Percentiles rank a stretch among this genome's conserved stretches.
These are phyloP conservation scores for Natrix natrix DNA, from an alignment of 2,797 vertebrate species.

Conservation along the genomic window DNA sequence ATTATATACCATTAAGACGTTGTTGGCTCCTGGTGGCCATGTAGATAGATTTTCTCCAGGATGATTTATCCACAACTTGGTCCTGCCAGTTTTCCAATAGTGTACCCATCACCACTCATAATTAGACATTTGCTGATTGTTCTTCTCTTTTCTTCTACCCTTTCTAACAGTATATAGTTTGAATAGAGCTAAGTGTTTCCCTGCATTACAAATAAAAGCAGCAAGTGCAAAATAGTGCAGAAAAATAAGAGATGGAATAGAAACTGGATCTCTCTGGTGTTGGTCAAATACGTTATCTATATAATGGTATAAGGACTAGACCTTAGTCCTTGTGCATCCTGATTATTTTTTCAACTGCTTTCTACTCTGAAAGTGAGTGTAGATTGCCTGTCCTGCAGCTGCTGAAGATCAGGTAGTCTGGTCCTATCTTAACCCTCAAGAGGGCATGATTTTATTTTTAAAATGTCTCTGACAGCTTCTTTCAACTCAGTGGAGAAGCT, in stretches of 20 bases:
- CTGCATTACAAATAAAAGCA: neutral
- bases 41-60: neutral
- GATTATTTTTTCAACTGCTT: too few relatives aligned
- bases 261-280: too few relatives aligned
- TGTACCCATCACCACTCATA: neutral
- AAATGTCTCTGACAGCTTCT: too few relatives aligned
- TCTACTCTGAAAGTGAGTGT: too few relatives aligned
- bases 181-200: neutral
- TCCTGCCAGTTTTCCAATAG: neutral
- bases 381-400: too few relatives aligned
- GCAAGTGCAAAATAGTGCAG: neutral
- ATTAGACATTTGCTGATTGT: neutral
- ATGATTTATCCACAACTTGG: neutral
- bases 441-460: too few relatives aligned
- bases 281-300: too few relatives aligned
- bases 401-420: too few relatives aligned
- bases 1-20: neutral
- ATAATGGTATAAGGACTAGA: too few relatives aligned
- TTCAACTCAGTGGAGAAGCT: too few relatives aligned
- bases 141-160: neutral
- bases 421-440: too few relatives aligned
- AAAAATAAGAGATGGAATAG: neutral
- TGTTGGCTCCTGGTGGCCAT: neutral
- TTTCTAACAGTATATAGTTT: neutral
- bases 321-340: too few relatives aligned